These are phyloP conservation scores for Nautilus pompilius DNA, from an alignment of 1,140 invertebrate species.

Conservation along the genomic window DNA sequence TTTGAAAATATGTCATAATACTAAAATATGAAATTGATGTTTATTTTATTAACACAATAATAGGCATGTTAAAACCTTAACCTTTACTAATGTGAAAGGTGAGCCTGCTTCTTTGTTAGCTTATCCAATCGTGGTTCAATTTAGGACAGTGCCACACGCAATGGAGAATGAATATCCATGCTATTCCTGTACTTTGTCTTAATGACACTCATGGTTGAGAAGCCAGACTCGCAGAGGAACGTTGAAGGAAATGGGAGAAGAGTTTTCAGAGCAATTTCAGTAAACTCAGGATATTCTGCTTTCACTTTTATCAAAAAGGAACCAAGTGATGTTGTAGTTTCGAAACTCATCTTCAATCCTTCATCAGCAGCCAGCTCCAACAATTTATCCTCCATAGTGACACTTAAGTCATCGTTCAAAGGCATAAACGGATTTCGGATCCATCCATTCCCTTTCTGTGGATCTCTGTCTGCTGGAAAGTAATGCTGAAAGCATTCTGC, in stretches of 20 bases:
- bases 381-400: slow-evolving; percentile 2
- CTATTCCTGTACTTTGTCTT: background rate
- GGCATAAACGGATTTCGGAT: background rate
- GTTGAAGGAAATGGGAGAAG: background rate
- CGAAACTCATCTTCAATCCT: background rate
- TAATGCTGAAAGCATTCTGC: background rate
- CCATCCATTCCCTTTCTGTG: background rate
- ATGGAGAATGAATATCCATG: background rate
- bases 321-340: slow-evolving; percentile 1
- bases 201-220: slow-evolving; percentile 1
- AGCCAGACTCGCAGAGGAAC: background rate
- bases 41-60: no score
- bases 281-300: slow-evolving; percentile 2
- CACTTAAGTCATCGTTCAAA: background rate
- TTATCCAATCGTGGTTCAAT: no score
- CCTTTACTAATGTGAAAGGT: no score
- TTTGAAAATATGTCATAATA: no score
- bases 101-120: no score
- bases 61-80: no score
- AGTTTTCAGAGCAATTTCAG: slow-evolving; percentile 3
- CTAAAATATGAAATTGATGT: no score
- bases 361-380: background rate
- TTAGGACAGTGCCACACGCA: no score
- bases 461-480: background rate
- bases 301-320: background rate